These are phyloP conservation scores for Ochotona princeps DNA, from an alignment of 2,113 vertebrate species.

Conservation along the genomic window DNA sequence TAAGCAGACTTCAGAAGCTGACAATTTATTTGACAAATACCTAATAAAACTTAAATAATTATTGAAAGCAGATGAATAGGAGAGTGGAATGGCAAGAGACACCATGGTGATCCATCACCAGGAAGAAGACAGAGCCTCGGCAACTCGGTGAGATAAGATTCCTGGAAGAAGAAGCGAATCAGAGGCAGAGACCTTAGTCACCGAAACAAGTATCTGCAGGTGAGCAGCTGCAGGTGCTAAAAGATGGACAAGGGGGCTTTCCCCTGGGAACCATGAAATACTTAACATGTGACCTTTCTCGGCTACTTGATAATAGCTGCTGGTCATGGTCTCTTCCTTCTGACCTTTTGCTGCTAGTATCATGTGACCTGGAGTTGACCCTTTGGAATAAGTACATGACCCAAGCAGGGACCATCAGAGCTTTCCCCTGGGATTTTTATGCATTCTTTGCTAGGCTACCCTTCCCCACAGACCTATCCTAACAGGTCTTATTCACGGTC, in stretches of 20 bases:
- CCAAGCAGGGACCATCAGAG: no score
- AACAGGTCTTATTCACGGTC: not conserved
- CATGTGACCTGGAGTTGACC: no score
- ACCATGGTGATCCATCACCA: constrained; percentile 63
- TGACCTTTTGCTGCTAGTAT: no score
- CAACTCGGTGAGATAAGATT: not conserved
- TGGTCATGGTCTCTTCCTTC: no score
- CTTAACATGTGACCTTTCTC: not conserved
- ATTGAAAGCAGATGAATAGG: constrained; percentile 82
- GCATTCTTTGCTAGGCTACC: no score
- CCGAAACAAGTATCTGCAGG: not conserved
- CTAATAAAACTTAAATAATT: constrained; percentile 86
- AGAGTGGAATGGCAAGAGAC: constrained; percentile 65
- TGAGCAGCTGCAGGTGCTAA: accelerated
- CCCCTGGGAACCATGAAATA: not conserved
- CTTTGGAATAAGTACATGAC: not conserved
- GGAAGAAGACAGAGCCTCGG: not conserved
- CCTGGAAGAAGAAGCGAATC: not conserved
- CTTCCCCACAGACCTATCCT: not conserved
- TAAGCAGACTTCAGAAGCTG: constrained; percentile 79
- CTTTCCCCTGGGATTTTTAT: no score
- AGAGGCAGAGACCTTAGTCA: not conserved
- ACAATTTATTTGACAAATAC: constrained; percentile 84
- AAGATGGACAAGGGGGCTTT: not conserved
- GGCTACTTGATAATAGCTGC: no score